Percentiles rank a stretch among this genome's conserved stretches.
phyloP scores from a whole-genome alignment of 1,140 invertebrate genomes.

The Sycophila sp. region DNA sequence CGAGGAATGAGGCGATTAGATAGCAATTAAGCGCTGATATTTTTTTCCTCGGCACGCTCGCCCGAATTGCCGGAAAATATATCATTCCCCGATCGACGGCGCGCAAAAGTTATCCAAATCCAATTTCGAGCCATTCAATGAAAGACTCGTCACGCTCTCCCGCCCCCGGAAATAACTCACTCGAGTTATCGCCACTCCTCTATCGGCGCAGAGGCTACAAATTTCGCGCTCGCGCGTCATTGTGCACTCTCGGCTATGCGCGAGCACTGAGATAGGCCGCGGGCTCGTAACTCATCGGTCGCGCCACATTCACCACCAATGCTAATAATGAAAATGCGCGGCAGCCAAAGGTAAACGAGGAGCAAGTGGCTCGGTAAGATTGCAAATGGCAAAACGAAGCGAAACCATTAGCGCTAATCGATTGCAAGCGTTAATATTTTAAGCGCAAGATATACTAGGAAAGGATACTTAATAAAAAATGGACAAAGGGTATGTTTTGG shows the following conservation, averaged over 20 bases:
- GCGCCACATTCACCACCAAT: background rate
- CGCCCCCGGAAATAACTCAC: conserved; percentile 17
- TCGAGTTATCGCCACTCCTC: conserved; percentile 30
- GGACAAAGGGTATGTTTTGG: too few relatives aligned
- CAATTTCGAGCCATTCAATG: conserved; percentile 29
- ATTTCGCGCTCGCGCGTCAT: background rate
- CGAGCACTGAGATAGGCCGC: conserved; percentile 1
- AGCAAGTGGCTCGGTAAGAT: background rate
- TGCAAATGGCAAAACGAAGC: too few relatives aligned
- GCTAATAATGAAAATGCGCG: conserved; percentile 28
- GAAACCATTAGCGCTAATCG: too few relatives aligned
- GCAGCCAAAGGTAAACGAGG: background rate
- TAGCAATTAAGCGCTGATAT: conserved; percentile 9
- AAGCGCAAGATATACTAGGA: too few relatives aligned
- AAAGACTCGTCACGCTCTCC: conserved; percentile 2
- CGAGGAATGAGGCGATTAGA: conserved; percentile 8
- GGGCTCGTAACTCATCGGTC: conserved; percentile 8
- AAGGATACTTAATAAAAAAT: too few relatives aligned
- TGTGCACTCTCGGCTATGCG: background rate
- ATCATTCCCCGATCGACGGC: conserved; percentile 7
- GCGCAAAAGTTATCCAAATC: conserved; percentile 23
- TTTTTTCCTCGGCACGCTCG: background rate
- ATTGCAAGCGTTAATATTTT: too few relatives aligned
- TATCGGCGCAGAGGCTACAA: conserved; percentile 9
- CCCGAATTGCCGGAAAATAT: background rate